Evolutionary conservation across 1,140 invertebrate species (phyloP).

Genomic region (Medauroidea extradentata): DNA sequence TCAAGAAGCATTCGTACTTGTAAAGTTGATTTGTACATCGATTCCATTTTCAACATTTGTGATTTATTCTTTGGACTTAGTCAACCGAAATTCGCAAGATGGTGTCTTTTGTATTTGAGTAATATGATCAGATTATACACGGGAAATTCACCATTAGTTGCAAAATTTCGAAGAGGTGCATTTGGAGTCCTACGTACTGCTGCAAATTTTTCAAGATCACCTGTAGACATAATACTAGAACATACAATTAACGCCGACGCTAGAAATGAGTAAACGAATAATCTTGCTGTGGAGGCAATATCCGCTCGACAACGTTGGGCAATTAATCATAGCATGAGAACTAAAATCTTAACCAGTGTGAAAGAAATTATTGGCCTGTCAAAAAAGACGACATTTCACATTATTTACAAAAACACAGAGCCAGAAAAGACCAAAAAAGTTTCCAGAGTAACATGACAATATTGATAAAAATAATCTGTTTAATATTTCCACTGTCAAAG

Average conservation of each 20-base stretch:
- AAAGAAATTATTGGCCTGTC: not conserved
- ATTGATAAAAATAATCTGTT: conserved; percentile 28
- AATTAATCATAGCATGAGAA: conserved; percentile 14
- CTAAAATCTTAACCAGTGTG: conserved; percentile 10
- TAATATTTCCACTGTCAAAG: conserved; percentile 31
- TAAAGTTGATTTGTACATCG: conserved; percentile 28
- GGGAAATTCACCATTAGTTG: conserved; percentile 17
- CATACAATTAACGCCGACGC: conserved; percentile 11
- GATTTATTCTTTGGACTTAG: conserved; percentile 34
- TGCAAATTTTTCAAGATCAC: conserved; percentile 3
- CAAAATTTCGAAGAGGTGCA: conserved; percentile 21
- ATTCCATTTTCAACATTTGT: conserved; percentile 25
- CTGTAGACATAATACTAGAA: conserved; percentile 18
- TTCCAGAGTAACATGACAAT: conserved; percentile 4
- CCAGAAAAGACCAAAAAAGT: too few relatives aligned
- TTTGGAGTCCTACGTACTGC: conserved; percentile 26
- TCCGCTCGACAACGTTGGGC: conserved; percentile 22
- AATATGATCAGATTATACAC: not conserved
- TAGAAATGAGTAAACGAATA: too few relatives aligned
- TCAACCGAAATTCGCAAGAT: conserved; percentile 34
- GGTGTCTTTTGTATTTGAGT: conserved; percentile 21
- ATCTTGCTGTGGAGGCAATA: conserved; percentile 13
- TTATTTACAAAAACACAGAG: too few relatives aligned
- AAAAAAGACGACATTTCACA: too few relatives aligned
- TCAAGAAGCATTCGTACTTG: conserved; percentile 29